phyloP scores from a whole-genome alignment of 2,797 vertebrate genomes.

The Takifugu ocellatus region DNA sequence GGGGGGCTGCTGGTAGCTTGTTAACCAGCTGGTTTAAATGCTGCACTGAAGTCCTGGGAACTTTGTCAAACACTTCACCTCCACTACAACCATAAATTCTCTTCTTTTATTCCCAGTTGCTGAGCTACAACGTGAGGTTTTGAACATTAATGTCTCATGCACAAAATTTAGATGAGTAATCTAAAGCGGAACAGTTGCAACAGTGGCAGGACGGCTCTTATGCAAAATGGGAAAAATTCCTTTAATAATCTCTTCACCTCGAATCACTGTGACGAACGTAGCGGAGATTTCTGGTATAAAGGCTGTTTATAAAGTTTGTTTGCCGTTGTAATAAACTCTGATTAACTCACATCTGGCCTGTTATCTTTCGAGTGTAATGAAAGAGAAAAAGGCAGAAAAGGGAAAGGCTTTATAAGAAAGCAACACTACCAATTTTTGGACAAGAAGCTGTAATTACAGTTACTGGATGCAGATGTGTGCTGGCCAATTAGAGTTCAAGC shows the following conservation, averaged over 20 bases:
- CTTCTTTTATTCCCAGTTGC: too few relatives aligned
- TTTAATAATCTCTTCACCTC: constrained; percentile 45
- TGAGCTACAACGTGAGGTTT: too few relatives aligned
- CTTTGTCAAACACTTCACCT: background rate
- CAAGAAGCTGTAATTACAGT: constrained; percentile 40
- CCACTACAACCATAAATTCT: background rate
- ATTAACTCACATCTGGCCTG: constrained; percentile 29
- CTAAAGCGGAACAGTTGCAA: too few relatives aligned
- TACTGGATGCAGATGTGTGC: constrained; percentile 23
- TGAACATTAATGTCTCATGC: background rate
- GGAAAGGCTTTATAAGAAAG: constrained; percentile 26
- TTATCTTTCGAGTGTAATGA: constrained; percentile 36
- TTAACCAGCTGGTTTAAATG: background rate
- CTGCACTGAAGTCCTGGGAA: background rate
- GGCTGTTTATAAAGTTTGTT: constrained; percentile 24
- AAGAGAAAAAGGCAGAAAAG: constrained; percentile 29
- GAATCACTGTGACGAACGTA: constrained; percentile 45
- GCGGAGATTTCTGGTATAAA: constrained; percentile 36
- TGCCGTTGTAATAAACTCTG: constrained; percentile 37
- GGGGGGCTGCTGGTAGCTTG: background rate
- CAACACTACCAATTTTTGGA: constrained; percentile 40
- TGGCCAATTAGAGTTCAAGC: constrained; percentile 13
- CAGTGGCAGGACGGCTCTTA: too few relatives aligned
- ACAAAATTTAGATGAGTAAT: too few relatives aligned
- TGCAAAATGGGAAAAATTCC: constrained; percentile 34